Percentiles rank a stretch among this genome's conserved stretches.
phyloP scores from a whole-genome alignment of 2,888 invertebrate species.

The Aromia moschata region DNA sequence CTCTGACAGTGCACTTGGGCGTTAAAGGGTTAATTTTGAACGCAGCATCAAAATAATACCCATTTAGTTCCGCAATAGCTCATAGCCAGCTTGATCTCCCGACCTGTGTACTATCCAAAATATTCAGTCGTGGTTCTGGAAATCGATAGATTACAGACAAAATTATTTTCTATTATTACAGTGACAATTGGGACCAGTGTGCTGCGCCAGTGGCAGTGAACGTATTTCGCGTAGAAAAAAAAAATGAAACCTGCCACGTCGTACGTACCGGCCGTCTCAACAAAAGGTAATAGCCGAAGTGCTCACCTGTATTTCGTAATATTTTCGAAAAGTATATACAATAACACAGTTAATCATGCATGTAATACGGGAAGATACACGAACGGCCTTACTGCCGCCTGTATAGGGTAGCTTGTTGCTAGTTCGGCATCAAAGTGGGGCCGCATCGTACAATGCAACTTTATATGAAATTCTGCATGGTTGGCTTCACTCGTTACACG shows the following conservation, averaged over 20 bases:
- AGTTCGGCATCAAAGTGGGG: slow-evolving; percentile 56
- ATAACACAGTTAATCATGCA: slow-evolving; percentile 57
- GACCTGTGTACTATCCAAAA: too few species aligned
- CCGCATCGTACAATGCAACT: slow-evolving; percentile 59
- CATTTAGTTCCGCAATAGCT: too few species aligned
- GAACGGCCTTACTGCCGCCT: slow-evolving; percentile 44
- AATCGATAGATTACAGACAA: too few species aligned
- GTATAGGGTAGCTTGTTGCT: slow-evolving; percentile 53
- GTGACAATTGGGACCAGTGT: too few species aligned
- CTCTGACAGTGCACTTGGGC: too few species aligned
- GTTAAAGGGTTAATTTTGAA: too few species aligned
- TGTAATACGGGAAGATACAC: slow-evolving; percentile 55
- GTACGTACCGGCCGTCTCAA: slow-evolving; percentile 3
- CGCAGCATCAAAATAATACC: too few species aligned
- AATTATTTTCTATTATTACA: too few species aligned
- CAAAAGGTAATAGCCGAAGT: slow-evolving; percentile 15
- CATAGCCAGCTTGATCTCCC: too few species aligned
- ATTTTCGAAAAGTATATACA: slow-evolving; percentile 51
- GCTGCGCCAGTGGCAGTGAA: neutral
- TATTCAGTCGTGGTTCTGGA: too few species aligned
- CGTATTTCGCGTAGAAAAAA: neutral
- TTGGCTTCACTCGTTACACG: slow-evolving; percentile 58
- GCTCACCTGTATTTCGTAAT: slow-evolving; percentile 44
- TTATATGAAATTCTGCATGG: slow-evolving; percentile 60
- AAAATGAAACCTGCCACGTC: neutral